A percentile compares a stretch with the other conserved stretches of the same genome.
phyloP scores from a whole-genome alignment of 2,797 vertebrate species.

The Zenarchopterus dispar region DNA sequence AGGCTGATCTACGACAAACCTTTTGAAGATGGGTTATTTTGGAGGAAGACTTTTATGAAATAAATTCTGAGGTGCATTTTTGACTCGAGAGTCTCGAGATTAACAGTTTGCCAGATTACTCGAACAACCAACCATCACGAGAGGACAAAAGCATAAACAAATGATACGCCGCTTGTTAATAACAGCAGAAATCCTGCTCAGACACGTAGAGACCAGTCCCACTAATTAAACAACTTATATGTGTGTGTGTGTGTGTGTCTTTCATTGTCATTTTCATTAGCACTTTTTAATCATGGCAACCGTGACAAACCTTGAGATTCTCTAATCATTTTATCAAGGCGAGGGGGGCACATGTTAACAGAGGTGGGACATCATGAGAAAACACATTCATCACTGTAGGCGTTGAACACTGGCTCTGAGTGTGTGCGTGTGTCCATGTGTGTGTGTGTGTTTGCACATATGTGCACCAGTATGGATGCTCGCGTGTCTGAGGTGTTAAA shows the following conservation, averaged over 20 bases:
- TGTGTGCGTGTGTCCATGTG: slow-evolving; percentile 16
- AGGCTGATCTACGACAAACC: too few relatives aligned
- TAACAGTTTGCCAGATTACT: slow-evolving; percentile 4
- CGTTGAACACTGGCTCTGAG: slow-evolving; percentile 31
- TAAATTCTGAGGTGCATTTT: too few relatives aligned
- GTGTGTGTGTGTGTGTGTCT: slow-evolving; percentile 25
- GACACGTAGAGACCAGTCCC: slow-evolving; percentile 42
- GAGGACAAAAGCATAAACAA: slow-evolving; percentile 61
- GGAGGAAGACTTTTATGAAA: too few relatives aligned
- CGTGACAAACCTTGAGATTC: slow-evolving; percentile 81
- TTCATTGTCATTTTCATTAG: slow-evolving; percentile 80
- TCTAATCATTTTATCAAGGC: slow-evolving; percentile 84
- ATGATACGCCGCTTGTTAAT: slow-evolving; percentile 55
- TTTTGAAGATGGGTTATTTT: too few relatives aligned
- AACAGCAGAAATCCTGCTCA: slow-evolving; percentile 51
- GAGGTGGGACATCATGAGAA: slow-evolving; percentile 78
- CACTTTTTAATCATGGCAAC: slow-evolving; percentile 76
- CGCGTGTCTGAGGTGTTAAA: slow-evolving; percentile 55
- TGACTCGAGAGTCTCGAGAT: too few relatives aligned
- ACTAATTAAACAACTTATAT: slow-evolving; percentile 70
- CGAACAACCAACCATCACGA: slow-evolving; percentile 18
- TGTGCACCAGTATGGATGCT: slow-evolving; percentile 34
- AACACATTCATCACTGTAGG: slow-evolving; percentile 79
- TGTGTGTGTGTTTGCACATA: slow-evolving; percentile 10
- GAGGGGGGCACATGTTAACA: slow-evolving; percentile 71